A percentile compares a stretch with the other conserved stretches of the same genome.
Conservation (phyloP, 2,113 vertebrate genomes). For the Nycticebus coucang region DNA sequence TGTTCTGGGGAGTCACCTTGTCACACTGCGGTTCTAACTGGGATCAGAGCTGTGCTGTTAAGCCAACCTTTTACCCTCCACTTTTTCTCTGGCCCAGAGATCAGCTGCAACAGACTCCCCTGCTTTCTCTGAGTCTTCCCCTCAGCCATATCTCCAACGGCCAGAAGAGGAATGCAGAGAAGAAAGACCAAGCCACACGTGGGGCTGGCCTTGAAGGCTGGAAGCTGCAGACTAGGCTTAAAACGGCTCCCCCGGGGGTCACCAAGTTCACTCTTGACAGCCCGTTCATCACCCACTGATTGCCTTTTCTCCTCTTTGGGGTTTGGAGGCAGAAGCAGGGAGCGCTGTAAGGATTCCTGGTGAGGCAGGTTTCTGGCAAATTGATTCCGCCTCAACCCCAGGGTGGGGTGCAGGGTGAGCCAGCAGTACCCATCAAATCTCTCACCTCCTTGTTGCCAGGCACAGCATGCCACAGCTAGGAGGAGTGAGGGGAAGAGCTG, state of each 20-base stretch:
- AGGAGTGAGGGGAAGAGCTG: neutral
- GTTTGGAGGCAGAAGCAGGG: neutral
- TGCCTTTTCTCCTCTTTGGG: constrained; percentile 33
- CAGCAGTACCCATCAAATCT: neutral
- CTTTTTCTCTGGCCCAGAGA: neutral
- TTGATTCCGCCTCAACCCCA: neutral
- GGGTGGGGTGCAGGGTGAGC: neutral
- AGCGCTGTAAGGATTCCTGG: neutral
- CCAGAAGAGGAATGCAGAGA: neutral
- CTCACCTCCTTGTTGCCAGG: neutral
- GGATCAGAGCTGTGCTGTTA: accelerated
- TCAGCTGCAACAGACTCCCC: neutral
- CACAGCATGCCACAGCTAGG: neutral
- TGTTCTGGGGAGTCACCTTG: neutral
- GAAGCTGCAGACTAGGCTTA: neutral
- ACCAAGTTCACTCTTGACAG: neutral
- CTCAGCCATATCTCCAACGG: neutral
- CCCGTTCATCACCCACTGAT: neutral
- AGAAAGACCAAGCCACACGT: neutral
- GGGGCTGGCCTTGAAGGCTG: neutral
- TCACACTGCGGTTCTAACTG: neutral
- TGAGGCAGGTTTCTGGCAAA: constrained; percentile 8
- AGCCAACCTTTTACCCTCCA: neutral
- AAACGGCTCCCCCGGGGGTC: neutral
- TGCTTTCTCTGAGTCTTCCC: neutral